These are phyloP conservation scores for Coryphaenoides rupestris DNA, from an alignment of 2,113 vertebrate species.

Conservation along the genomic window DNA sequence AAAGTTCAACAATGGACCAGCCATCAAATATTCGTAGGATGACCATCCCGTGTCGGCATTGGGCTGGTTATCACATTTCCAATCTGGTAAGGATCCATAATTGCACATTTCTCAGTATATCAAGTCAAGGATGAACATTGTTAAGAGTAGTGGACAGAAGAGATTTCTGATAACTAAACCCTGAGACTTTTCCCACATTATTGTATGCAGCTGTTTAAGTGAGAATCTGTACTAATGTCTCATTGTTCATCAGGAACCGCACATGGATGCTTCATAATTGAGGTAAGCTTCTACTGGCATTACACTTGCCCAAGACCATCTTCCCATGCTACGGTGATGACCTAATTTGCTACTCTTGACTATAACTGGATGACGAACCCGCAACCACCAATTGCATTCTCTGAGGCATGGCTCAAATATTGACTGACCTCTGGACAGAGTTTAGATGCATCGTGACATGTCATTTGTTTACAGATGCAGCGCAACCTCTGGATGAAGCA, in stretches of 20 bases:
- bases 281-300: too few relatives aligned
- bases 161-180: constrained; percentile 64
- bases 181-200: constrained; percentile 52
- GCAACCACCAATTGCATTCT: constrained; percentile 59
- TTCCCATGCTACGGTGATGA: constrained; percentile 70
- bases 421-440: not conserved
- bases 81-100: constrained; percentile 15
- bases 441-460: not conserved
- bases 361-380: constrained; percentile 62
- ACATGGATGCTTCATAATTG: too few relatives aligned
- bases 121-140: constrained; percentile 51
- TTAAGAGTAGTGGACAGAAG: constrained; percentile 78
- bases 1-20: too few relatives aligned
- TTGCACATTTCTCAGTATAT: too few relatives aligned
- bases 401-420: constrained; percentile 64
- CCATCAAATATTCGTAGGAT: too few relatives aligned
- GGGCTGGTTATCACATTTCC: too few relatives aligned
- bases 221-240: not conserved
- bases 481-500: not conserved
- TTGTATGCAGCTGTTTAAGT: not conserved
- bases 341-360: constrained; percentile 80
- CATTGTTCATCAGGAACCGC: not conserved
- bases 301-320: not conserved
- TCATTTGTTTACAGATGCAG: not conserved
- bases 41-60: too few relatives aligned